Evolutionary conservation across 92 coral and sea anemone species (phyloP), one percentile per base, ranked within the genome.

Genomic region (Micromussa lordhowensis): DNA sequence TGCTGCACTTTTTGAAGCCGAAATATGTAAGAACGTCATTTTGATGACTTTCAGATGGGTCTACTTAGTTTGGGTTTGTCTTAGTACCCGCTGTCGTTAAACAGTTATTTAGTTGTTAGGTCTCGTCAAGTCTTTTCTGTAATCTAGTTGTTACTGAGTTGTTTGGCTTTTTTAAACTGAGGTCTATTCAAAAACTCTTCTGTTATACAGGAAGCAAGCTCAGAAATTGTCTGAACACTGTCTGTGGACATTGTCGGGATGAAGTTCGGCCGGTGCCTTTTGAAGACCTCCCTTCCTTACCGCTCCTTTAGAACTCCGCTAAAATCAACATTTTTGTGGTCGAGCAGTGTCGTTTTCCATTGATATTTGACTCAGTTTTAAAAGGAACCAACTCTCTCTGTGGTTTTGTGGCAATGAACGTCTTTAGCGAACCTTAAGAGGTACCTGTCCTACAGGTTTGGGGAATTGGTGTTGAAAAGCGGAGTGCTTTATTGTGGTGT

Each of bases 231-330:
- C 44, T 11, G 40, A 48, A 69, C 48, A 30, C 30, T 51, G 71
- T 26, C 55, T 49, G 53, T 5, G 24, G 16, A n/a, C 48, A 16
- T 26, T 34, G 66, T 74, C 48, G 15, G 16, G 24, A 17, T 73
- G 70, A 74, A 3, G 77, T 84, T 84, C 88, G 88, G 88, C 74
- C 88, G 88, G 88, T 84, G 34, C 48, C 88, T 84, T 84, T 84
- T 84, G 85, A 82, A 82, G 59, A n/a, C 53, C 61, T 12, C n/a
- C 10, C 26, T 21, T 57, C 55, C 26, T 8, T 57, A 38, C 81
- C 81, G 73, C 87, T 55, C 26, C 88, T 55, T 55, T 74, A 40
- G 80, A 32, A 34, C 59, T 84, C 81, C 88, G 80, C 88, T 74
- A 74, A 84, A 84, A 75, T 84, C 70, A 84, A 82, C 85, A 82